Base-by-base conservation (phyloP, 2,888 invertebrate species). In the Thyatira batis region DNA sequence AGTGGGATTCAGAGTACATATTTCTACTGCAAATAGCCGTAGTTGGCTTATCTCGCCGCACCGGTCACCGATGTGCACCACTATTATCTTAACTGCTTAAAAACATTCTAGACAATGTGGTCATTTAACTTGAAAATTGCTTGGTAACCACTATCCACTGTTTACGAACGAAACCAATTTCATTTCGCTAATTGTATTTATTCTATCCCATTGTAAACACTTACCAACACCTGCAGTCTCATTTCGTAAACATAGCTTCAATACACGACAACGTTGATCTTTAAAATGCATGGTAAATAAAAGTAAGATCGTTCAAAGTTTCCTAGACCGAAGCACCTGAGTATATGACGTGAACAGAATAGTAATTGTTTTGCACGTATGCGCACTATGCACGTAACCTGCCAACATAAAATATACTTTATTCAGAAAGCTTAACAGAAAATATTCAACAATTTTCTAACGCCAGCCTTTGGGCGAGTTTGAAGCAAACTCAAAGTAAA, bases 401-500 rank as follows among this genome's bases (percentile, higher is more conserved):
- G 39, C 39, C 39, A 39, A 45, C n/a, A 6, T 23, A 45, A 45
- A n/a, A 21, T 21, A 21, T 45, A 23, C 45, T 45, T 45, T 20
- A 20, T 23, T 45, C 21, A n/a, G 23, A 20, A 23, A 23, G 23
- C 23, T 45, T 45, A 33, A 21, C 20, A 25, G 17, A 43, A 20
- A 50, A 50, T 50, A 44, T 50, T 33, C 43, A 28, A 44, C 46
- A 39, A 13, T 48, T 55, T 58, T 33, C 44, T 20, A 49, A 52
- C 46, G 17, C 44, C 50, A 45, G 39, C 53, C 51, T 56, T 53
- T 54, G 50, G 20, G 13, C 23, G 39, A 20, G 13, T 43, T 39
- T 39, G 39, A 17, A 21, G 30, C 11, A 54, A 33, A 54, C 50
- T 55, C 52, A 56, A 64, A 64, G 67, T 49, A 49, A 54, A 65